Base-by-base conservation (phyloP, 2,888 invertebrate genomes). In the Eutolmus rufibarbis region DNA sequence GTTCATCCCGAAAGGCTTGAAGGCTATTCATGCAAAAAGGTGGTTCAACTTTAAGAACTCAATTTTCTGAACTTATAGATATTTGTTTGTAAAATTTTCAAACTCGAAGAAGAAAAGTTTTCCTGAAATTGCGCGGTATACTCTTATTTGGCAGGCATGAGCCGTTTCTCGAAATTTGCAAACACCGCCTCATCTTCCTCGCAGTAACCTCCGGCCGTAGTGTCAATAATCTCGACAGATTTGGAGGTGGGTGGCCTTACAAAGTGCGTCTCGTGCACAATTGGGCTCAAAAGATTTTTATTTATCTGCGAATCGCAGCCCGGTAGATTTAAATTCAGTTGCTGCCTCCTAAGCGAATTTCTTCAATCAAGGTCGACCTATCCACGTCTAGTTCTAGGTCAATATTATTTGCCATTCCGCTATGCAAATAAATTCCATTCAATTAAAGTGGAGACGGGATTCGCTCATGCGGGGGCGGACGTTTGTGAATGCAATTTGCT, bases 311-410 rank as follows among this genome's bases (percentile, higher is more conserved):
- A 46, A 43, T 78, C 46, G 43, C 31, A 31, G 51, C 8, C n/a
- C 31, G 51, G 28, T 19, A 28, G 79, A 79, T 31, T 79, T 51
- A 28, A 66, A 66, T 66, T 66, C 66, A 12, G 23, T 51, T 5
- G 79, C n/a, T 31, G 79, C 31, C 46, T 56, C 23, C 79, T 46
- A 46, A 51, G 23, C 46, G 51, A 79, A 79, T 46, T 79, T 51
- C 16, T 23, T 79, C 28, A 79, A 51, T 79, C 79, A 79, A 79
- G 79, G 79, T 79, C 79, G 51, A 1, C 14, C 28, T 28, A 78
- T 19, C n/a, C n/a, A 79, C 51, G 79, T 79, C 79, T 79, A 78
- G 46, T 78, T 78, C 78, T 78, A 79, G 79, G 79, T 79, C 79
- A 79, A n/a, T 5, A 40, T 51, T 79, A 66, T 79, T 79, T 51